Evolutionary conservation across 2,797 vertebrate species (phyloP).

Genomic region (Poeciliopsis infans): DNA sequence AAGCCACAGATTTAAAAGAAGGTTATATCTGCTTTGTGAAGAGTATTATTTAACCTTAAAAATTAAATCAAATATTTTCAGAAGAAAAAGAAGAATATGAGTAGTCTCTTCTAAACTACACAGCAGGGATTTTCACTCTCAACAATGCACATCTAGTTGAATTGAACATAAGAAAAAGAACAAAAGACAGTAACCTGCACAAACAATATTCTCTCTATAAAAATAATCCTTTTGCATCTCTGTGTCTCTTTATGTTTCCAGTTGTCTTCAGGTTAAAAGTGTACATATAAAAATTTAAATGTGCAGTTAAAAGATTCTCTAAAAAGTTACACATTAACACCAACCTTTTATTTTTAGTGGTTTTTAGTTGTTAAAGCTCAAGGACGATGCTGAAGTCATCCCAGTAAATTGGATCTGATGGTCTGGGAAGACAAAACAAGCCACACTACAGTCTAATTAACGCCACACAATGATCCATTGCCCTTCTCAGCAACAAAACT

Average conservation of each 20-base stretch:
- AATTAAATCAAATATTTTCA: background rate
- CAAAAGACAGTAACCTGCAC: background rate
- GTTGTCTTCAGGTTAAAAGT: background rate
- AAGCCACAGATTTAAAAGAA: background rate
- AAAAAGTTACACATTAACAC: conserved; percentile 28
- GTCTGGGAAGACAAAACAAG: conserved; percentile 74
- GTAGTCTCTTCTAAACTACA: background rate
- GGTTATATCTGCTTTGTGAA: background rate
- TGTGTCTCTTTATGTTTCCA: background rate
- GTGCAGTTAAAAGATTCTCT: conserved; percentile 32
- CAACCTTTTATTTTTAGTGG: conserved; percentile 50
- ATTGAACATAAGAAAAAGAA: background rate
- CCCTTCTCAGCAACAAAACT: conserved; percentile 56
- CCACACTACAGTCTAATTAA: conserved; percentile 77
- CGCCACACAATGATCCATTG: conserved; percentile 56
- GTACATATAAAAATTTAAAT: background rate
- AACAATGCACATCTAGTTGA: background rate
- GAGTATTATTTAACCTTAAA: background rate
- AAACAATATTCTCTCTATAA: background rate
- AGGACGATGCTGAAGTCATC: conserved; percentile 54
- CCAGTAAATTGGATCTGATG: conserved; percentile 64
- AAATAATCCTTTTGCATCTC: background rate
- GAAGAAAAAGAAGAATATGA: background rate
- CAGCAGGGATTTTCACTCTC: background rate
- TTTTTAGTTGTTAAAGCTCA: conserved; percentile 63